A percentile compares a stretch with the other conserved stretches of the same genome.
phyloP scores from a whole-genome alignment of 2,888 invertebrate genomes.

The Cataglyphis rosenhaueri region DNA sequence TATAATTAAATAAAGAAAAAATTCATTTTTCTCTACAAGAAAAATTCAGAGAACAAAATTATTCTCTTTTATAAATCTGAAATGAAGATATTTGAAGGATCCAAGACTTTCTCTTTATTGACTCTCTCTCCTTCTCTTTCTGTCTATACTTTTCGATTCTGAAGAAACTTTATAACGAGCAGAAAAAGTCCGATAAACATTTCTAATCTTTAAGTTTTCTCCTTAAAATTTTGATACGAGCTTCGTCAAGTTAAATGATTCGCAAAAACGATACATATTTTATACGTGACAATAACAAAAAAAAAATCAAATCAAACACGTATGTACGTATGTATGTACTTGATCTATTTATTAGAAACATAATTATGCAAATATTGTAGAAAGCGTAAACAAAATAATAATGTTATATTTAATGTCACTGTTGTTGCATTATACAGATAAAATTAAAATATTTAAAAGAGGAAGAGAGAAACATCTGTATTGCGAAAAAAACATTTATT shows the following conservation, averaged over 20 bases:
- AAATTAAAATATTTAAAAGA: not conserved
- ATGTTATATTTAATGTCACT: conserved; percentile 4
- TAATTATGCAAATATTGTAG: not conserved
- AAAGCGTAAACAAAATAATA: conserved; percentile 4
- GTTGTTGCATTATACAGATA: not conserved
- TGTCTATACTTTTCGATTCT: conserved; percentile 2
- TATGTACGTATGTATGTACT: not conserved
- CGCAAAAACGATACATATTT: not conserved
- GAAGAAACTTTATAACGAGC: conserved; percentile 45
- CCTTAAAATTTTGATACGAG: conserved; percentile 22
- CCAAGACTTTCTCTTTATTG: not conserved
- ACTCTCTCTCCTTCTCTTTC: not conserved
- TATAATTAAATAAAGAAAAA: not conserved
- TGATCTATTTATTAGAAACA: not conserved
- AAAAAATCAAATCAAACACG: not conserved
- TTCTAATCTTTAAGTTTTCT: not conserved
- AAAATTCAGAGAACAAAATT: not conserved
- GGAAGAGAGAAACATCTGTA: not conserved
- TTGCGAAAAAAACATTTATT: not conserved
- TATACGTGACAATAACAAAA: not conserved
- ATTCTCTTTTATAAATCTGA: not conserved
- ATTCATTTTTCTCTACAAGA: not conserved
- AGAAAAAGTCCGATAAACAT: not conserved
- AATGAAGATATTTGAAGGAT: conserved; percentile 2
- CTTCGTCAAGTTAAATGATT: conserved; percentile 12